These are phyloP conservation scores for Pterocles orientalis DNA, from an alignment of 2,113 vertebrate genomes.

Conservation along the genomic window DNA sequence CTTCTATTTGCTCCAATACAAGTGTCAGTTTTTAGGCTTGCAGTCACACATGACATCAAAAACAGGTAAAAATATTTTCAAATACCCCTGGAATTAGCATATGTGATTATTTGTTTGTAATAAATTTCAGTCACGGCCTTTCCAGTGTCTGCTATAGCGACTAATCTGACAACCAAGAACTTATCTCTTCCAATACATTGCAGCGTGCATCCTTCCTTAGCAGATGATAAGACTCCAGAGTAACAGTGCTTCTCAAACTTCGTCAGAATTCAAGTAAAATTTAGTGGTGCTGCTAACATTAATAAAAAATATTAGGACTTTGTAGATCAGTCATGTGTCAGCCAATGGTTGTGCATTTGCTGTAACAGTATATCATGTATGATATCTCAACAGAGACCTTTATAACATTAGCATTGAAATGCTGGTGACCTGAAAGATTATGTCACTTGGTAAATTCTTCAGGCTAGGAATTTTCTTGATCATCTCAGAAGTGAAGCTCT, in stretches of 20 bases:
- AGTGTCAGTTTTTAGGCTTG: not conserved
- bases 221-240: not conserved
- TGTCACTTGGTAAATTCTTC: not conserved
- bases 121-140: not conserved
- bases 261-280: not conserved
- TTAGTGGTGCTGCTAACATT: not conserved
- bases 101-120: not conserved
- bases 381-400: not conserved
- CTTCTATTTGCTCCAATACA: not conserved
- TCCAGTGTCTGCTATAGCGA: not conserved
- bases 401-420: not conserved
- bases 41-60: not conserved
- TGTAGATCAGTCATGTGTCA: not conserved
- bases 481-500: not conserved
- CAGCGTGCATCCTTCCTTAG: not conserved
- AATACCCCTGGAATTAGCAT: not conserved
- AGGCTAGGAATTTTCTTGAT: not conserved
- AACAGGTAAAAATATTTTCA: not conserved
- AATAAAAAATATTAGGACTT: not conserved
- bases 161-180: not conserved
- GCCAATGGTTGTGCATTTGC: not conserved
- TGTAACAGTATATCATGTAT: not conserved
- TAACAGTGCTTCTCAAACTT: not conserved
- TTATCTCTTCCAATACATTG: not conserved
- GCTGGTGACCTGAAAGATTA: not conserved